Conservation (phyloP, 2,113 vertebrate genomes). For the Galemys pyrenaicus region DNA sequence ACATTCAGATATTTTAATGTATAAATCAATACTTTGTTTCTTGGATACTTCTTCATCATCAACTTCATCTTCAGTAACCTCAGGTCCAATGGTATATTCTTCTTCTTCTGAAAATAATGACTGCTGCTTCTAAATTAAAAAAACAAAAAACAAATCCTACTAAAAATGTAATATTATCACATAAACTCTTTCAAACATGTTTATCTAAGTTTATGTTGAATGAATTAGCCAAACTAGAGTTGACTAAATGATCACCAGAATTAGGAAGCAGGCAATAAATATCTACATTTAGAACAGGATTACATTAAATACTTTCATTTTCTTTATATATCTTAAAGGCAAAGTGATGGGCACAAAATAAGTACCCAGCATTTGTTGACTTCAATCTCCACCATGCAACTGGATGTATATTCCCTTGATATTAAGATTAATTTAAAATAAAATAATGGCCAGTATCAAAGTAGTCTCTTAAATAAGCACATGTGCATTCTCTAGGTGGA, state of each 20-base stretch:
- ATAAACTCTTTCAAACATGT: slow-evolving; percentile 20
- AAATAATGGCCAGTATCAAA: background rate
- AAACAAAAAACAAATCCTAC: background rate
- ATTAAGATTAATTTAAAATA: slow-evolving; percentile 14
- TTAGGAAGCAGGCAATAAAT: background rate
- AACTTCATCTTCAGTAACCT: slow-evolving; percentile 98
- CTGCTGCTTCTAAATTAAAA: slow-evolving; percentile 90
- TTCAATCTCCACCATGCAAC: background rate
- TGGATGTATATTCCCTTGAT: slow-evolving; percentile 11
- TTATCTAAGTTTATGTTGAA: slow-evolving; percentile 6
- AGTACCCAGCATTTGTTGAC: background rate
- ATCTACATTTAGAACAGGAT: background rate
- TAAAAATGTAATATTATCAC: background rate
- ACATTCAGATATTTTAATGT: slow-evolving; percentile 31
- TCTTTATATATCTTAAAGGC: background rate
- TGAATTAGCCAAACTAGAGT: slow-evolving; percentile 23
- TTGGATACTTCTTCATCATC: slow-evolving; percentile 97
- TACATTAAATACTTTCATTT: background rate
- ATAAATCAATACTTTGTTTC: slow-evolving; percentile 90
- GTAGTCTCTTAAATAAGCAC: background rate
- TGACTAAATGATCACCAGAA: slow-evolving; percentile 17
- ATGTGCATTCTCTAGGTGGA: background rate
- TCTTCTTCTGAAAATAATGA: slow-evolving; percentile 96
- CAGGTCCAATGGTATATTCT: slow-evolving; percentile 97
- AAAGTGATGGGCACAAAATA: background rate